These are phyloP conservation scores for Lasioglossum vierecki DNA, from an alignment of 2,888 invertebrate genomes.

Conservation along the genomic window DNA sequence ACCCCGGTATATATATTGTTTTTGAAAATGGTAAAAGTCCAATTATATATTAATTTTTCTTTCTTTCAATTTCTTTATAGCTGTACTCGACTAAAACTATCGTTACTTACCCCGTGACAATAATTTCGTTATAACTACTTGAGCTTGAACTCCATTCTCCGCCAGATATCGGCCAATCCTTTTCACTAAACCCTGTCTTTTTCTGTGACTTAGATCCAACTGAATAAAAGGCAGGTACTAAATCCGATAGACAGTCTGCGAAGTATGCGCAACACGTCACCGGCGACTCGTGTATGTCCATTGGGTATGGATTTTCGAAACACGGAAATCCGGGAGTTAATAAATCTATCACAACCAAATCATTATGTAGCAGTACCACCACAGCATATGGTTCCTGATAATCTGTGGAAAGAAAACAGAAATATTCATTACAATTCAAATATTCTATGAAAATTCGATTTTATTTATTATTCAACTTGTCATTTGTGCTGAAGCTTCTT, in stretches of 20 bases:
- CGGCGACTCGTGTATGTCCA: conserved; percentile 99
- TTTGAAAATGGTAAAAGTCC: too few relatives aligned
- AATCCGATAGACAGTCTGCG: conserved; percentile 98
- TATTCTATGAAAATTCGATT: not conserved
- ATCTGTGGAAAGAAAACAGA: conserved; percentile 86
- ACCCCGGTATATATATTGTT: too few relatives aligned
- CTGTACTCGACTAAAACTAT: too few relatives aligned
- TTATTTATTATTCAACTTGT: not conserved
- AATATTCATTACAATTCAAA: not conserved
- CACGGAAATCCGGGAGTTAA: conserved; percentile 98
- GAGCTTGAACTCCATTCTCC: conserved; percentile 98
- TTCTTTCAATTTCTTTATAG: too few relatives aligned
- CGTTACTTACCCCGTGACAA: conserved; percentile 94
- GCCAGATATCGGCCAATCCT: conserved; percentile 98
- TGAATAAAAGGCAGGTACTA: conserved; percentile 99
- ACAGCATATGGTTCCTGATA: conserved; percentile 99
- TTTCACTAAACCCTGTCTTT: conserved; percentile 93
- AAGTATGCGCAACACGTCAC: conserved; percentile 98
- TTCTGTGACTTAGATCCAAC: conserved; percentile 92
- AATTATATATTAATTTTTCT: too few relatives aligned
- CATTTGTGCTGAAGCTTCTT: not conserved
- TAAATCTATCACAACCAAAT: conserved; percentile 98
- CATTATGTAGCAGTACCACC: conserved; percentile 98
- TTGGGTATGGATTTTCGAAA: conserved; percentile 99
- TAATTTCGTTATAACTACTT: conserved; percentile 98